Percentiles rank a stretch among this genome's conserved stretches.
Conservation (phyloP, 2,888 invertebrate species). For the Platypus cylindrus region DNA sequence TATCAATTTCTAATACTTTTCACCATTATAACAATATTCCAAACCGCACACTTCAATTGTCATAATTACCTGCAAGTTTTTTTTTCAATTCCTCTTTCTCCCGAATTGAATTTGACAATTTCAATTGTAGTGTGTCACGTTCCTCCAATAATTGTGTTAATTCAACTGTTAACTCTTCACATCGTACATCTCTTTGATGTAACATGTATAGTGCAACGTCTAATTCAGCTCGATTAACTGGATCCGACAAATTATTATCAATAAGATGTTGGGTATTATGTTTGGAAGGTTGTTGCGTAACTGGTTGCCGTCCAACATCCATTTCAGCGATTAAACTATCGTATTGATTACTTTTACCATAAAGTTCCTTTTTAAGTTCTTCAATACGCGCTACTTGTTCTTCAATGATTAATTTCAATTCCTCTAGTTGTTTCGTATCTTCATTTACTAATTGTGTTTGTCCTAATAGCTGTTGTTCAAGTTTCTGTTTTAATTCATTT, state of each 20-base stretch:
- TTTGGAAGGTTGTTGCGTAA: conserved; percentile 17
- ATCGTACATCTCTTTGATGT: conserved; percentile 74
- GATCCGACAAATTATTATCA: conserved; percentile 24
- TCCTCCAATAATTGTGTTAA: conserved; percentile 72
- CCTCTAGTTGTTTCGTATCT: conserved; percentile 41
- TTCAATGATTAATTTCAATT: conserved; percentile 49
- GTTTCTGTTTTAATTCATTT: conserved; percentile 28
- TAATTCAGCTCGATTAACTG: conserved; percentile 47
- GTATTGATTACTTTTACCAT: conserved; percentile 45
- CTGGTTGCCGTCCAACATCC: conserved; percentile 23
- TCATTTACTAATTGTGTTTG: conserved; percentile 42
- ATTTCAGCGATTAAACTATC: conserved; percentile 36
- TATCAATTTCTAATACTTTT: no score
- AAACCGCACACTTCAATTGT: no score
- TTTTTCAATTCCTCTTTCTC: conserved; percentile 51
- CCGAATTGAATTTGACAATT: conserved; percentile 67
- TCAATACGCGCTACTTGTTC: conserved; percentile 63
- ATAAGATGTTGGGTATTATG: conserved; percentile 3
- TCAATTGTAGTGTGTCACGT: conserved; percentile 70
- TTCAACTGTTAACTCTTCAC: conserved; percentile 77
- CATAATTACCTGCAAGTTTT: conserved; percentile 19
- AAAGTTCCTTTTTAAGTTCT: conserved; percentile 54
- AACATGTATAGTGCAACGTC: conserved; percentile 74
- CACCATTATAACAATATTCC: no score
- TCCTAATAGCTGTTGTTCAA: conserved; percentile 42